phyloP scores from a whole-genome alignment of 2,113 vertebrate genomes.

The Heliornis fulica region DNA sequence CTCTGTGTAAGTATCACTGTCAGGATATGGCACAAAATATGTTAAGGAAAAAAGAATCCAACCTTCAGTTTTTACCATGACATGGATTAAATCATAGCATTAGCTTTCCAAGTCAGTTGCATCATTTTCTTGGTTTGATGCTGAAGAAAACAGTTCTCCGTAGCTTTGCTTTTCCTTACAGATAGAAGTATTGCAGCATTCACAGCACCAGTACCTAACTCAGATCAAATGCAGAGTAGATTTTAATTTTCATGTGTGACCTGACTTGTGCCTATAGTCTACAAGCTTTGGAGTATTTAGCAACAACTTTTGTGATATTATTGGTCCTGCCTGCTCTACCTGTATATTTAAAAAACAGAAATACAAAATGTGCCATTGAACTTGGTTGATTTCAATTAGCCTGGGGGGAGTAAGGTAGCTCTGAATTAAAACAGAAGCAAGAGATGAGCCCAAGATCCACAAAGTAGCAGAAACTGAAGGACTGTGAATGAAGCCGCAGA shows the following conservation, averaged over 20 bases:
- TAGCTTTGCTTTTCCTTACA: neutral
- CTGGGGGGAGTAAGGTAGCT: neutral
- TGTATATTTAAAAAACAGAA: neutral
- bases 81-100: neutral
- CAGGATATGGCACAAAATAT: neutral
- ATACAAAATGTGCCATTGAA: neutral
- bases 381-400: neutral
- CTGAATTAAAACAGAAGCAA: neutral
- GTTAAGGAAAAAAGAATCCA: neutral
- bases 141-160: neutral
- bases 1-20: neutral
- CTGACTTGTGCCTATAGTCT: neutral
- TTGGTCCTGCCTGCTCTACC: neutral
- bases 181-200: neutral
- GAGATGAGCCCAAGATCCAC: neutral
- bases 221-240: neutral
- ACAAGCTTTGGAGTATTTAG: neutral
- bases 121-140: neutral
- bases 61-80: neutral
- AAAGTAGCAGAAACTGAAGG: constrained; percentile 48
- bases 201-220: neutral
- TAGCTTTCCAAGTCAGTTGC: neutral
- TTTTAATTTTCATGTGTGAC: neutral
- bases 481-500: constrained; percentile 32
- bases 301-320: neutral